Evolutionary conservation across 2,113 vertebrate species (phyloP), one percentile per base, ranked within the genome.

Genomic region (Ellobius talpinus): DNA sequence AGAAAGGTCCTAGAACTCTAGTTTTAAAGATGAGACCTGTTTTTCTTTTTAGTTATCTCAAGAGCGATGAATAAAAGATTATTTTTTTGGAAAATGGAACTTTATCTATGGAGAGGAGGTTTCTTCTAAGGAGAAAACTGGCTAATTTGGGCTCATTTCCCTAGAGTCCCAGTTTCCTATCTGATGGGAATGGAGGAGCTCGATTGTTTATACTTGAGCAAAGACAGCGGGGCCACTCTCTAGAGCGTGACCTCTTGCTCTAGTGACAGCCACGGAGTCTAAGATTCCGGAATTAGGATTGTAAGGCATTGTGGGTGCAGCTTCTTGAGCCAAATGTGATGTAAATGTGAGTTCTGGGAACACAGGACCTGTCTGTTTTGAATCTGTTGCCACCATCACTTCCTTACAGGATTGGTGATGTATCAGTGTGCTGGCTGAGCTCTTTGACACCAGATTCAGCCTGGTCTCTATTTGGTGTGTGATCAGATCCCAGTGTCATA

Each of bases 81-180:
- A 50, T 7, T 33, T 77, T 91, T 96, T 93, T 87, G 95, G 68
- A 73, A 96, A 97, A 96, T 91, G 96, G 14, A 77, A 82, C 93
- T 94, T 89, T 94, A 86, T 92, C 93, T 96, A 77, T 88, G 0
- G 8, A 97, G 77, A 95, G 82, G 81, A 92, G 10, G n/a, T 91
- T 93, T 39, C 82, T 93, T 86, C 33, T 87, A 82, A 82, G 52
- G 55, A 97, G 72, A 94, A 97, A 97, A 87, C 39, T 87, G 72
- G 66, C 72, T 96, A 97, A 94, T 96, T 97, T 96, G 96, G 96
- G 95, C 92, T 58, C n/a, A 24, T 97, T 94, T 95, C 93, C 92
- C 73, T 97, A 68, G 81, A 95, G 95, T 96, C 86, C 84, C 68
- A 85, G 42, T 96, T 97, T 96, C 79, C 94, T 98, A 94, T 97